A percentile compares a stretch with the other conserved stretches of the same genome.
phyloP scores from a whole-genome alignment of 2,113 vertebrate genomes.

The Lonchura striata region DNA sequence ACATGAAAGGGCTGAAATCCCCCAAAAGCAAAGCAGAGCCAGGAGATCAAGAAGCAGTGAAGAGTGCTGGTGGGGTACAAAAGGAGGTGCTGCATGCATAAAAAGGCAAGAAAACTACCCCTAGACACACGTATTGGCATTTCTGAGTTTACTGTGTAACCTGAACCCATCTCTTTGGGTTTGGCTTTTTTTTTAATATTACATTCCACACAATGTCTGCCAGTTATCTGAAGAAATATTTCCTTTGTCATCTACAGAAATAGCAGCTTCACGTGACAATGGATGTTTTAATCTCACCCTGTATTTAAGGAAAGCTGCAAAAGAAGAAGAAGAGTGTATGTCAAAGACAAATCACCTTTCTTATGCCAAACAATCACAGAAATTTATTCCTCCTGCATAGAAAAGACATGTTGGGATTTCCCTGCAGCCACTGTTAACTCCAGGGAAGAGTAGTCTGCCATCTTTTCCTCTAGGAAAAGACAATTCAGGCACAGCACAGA shows the following conservation, averaged over 20 bases:
- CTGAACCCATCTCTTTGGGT: not conserved
- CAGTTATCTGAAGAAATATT: not conserved
- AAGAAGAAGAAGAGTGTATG: not conserved
- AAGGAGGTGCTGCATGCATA: not conserved
- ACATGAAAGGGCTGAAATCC: accelerated
- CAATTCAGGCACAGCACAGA: not conserved
- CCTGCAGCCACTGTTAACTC: too few relatives aligned
- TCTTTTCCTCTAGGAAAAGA: not conserved
- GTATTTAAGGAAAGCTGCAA: not conserved
- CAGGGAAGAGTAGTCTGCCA: not conserved
- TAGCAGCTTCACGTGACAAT: not conserved
- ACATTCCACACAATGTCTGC: not conserved
- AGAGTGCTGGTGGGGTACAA: not conserved
- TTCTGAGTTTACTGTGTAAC: not conserved
- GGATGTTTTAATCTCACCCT: not conserved
- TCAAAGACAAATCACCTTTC: not conserved
- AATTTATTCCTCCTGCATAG: not conserved
- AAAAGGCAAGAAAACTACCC: not conserved
- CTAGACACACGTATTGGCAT: accelerated
- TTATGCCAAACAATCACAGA: not conserved
- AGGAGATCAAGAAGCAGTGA: too few relatives aligned
- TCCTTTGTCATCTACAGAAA: not conserved
- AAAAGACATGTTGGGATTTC: not conserved
- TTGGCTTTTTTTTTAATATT: not conserved
- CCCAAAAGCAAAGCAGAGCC: not conserved